Conservation (phyloP, 64 coral and sea anemone species). For the Pocillopora verrucosa region DNA sequence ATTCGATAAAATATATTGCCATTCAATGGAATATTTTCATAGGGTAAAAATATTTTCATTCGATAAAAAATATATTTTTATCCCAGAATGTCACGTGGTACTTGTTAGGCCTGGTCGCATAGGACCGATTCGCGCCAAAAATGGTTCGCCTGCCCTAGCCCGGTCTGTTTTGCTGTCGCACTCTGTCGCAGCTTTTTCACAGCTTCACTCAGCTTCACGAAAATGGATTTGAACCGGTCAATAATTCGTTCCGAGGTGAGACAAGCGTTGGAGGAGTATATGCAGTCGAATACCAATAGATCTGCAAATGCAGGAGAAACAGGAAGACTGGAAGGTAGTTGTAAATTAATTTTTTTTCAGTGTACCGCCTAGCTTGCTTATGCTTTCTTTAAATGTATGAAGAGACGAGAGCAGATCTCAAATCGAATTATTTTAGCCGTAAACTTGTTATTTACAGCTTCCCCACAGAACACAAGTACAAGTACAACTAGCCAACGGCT, state of each 20-base stretch:
- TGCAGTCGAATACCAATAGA: constrained; percentile 34
- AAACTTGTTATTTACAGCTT: constrained; percentile 11
- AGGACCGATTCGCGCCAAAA: neutral
- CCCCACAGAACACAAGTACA: constrained; percentile 9
- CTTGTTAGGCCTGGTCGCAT: neutral
- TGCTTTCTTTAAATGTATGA: constrained; percentile 24
- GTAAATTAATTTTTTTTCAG: constrained; percentile 10
- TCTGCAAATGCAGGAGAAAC: constrained; percentile 26
- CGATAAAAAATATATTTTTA: constrained; percentile 24
- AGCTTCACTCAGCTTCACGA: neutral
- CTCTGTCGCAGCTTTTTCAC: neutral
- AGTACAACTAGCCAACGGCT: constrained; percentile 13
- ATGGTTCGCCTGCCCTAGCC: neutral
- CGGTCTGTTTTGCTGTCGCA: neutral
- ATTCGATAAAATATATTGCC: constrained; percentile 13
- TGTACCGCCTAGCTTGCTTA: constrained; percentile 14
- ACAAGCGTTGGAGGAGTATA: constrained; percentile 28
- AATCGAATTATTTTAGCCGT: constrained; percentile 18
- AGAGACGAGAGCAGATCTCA: neutral
- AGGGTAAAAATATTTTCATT: constrained; percentile 22
- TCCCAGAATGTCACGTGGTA: neutral
- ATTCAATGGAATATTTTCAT: constrained; percentile 9
- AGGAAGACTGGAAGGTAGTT: constrained; percentile 24
- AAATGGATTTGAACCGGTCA: constrained; percentile 30
- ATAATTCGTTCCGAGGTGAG: constrained; percentile 31